A percentile compares a stretch with the other conserved stretches of the same genome.
These are phyloP conservation scores for Eilema caniola DNA, from an alignment of 2,888 invertebrate species.

Conservation along the genomic window DNA sequence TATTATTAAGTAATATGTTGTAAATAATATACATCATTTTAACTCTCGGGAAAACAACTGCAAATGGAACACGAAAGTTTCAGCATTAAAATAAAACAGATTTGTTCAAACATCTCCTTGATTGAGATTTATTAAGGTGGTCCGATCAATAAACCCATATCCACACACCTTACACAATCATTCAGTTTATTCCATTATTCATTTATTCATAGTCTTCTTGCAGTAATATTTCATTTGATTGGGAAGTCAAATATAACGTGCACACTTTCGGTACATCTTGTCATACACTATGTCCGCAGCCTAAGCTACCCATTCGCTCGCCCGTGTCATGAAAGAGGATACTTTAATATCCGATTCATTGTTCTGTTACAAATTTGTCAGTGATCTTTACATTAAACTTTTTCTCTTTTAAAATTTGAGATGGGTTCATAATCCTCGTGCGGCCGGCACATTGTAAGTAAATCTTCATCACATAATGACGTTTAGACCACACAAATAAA, in stretches of 20 bases:
- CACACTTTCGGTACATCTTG: conserved; percentile 28
- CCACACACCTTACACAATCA: not conserved
- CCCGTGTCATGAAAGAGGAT: conserved; percentile 84
- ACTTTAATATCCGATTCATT: conserved; percentile 86
- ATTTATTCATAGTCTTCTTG: no score
- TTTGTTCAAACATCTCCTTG: no score
- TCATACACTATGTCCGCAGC: conserved; percentile 59
- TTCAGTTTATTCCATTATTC: no score
- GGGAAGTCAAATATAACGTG: not conserved
- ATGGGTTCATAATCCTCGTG: conserved; percentile 81
- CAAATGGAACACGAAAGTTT: not conserved
- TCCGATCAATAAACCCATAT: not conserved
- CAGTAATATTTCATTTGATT: not conserved
- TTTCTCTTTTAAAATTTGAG: conserved; percentile 83
- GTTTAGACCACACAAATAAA: conserved; percentile 80
- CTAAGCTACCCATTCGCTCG: conserved; percentile 77
- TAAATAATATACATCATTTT: not conserved
- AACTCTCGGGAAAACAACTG: not conserved
- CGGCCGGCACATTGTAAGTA: conserved; percentile 74
- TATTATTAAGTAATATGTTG: not conserved
- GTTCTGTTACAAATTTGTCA: conserved; percentile 87
- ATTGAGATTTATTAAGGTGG: not conserved
- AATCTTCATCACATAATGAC: conserved; percentile 75
- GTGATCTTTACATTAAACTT: conserved; percentile 86
- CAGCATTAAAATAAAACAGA: no score